These are phyloP conservation scores for Caradrina clavipalpis DNA, from an alignment of 2,888 invertebrate genomes.

Conservation along the genomic window DNA sequence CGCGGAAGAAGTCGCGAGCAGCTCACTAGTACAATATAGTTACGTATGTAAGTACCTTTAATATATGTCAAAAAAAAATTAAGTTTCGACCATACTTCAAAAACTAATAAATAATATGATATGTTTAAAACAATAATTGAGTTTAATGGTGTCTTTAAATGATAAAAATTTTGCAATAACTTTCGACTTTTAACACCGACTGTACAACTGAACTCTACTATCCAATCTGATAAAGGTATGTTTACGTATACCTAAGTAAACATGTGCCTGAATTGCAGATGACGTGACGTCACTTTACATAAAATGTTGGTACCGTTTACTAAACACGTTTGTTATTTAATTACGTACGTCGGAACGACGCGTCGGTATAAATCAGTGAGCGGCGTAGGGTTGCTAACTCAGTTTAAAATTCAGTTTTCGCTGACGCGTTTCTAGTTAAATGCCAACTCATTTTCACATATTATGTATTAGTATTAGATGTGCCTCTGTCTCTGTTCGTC, in stretches of 20 bases:
- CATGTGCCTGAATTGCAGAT: constrained; percentile 71
- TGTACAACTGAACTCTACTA: constrained; percentile 51
- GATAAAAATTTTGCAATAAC: background rate
- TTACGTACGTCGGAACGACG: constrained; percentile 69
- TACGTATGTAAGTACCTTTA: no score
- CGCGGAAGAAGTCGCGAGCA: no score
- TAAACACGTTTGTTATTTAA: constrained; percentile 72
- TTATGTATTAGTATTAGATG: background rate
- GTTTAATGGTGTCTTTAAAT: background rate
- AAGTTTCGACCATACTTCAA: no score
- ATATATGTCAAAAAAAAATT: no score
- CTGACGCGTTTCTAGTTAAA: constrained; percentile 25
- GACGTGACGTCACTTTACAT: constrained; percentile 74
- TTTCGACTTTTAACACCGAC: background rate
- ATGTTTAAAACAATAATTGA: background rate
- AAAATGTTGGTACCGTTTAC: constrained; percentile 68
- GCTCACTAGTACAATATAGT: no score
- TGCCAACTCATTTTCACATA: constrained; percentile 12
- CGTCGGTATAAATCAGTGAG: constrained; percentile 67
- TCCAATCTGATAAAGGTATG: constrained; percentile 67
- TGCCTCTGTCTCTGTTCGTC: background rate
- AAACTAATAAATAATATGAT: no score
- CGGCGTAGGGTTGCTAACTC: constrained; percentile 66
- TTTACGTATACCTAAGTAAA: constrained; percentile 65
- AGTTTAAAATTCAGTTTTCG: constrained; percentile 63